Evolutionary conservation across 2,888 invertebrate species (phyloP), one percentile per base, ranked within the genome.

Genomic region (Esperia sulphurella): DNA sequence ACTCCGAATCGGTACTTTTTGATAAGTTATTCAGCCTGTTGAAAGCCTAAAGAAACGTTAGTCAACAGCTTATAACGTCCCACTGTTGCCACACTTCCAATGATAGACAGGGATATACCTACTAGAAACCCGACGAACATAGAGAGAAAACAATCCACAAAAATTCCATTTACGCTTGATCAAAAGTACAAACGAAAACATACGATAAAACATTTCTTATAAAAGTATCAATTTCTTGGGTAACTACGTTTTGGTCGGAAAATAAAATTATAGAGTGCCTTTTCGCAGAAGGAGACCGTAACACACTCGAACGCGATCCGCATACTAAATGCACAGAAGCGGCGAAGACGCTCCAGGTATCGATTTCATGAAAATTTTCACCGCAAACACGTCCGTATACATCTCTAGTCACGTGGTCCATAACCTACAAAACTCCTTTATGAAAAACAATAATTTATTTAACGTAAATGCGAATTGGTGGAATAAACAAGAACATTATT

Each of bases 251-350:
- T 83, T 79, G 86, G 86, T 82, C 77, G 80, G 83, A 66, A 86
- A 88, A 88, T 88, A 87, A 88, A 88, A 88, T 88, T 88, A 88
- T 83, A 84, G 86, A 88, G 83, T 85, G 82, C 84, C 86, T 84
- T 85, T 85, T 83, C 76, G 75, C 69, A 72, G 80, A 71, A 75
- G 76, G 80, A 77, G 69, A 80, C 72, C 84, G 84, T 83, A 84
- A 83, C 85, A 83, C 77, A 75, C 74, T 74, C 56, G 59, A 49
- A 59, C 82, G 83, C 63, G 82, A 51, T 50, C 69, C 67, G 89
- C 68, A 86, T 88, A 81, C 79, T 74, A 80, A 84, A 72, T 59
- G 60, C 57, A 48, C 53, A 54, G 56, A 55, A 63, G 60, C 62
- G 63, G 56, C 58, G 61, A 55, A 63, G 57, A 64, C 63, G 58